Conservation (phyloP, 2,888 invertebrate species). For the Hypercompe scribonia region DNA sequence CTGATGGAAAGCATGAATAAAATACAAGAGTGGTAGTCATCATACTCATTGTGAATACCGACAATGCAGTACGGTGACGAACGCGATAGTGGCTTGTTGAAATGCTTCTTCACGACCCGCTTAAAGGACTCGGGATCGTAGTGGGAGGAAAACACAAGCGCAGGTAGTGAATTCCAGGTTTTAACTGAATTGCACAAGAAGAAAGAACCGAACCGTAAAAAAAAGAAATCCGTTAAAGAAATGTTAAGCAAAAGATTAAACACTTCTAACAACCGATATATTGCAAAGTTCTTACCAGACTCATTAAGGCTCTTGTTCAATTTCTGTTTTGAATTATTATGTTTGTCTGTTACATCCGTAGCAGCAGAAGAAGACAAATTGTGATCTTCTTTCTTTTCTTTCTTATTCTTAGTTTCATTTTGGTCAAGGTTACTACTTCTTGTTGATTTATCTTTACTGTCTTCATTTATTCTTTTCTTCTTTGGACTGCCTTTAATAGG, state of each 20-base stretch:
- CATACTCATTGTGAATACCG: too few species aligned
- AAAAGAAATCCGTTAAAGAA: too few species aligned
- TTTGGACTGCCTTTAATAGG: conserved; percentile 42
- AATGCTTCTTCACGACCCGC: too few species aligned
- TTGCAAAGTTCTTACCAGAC: conserved; percentile 63
- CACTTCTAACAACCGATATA: background rate
- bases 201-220: too few species aligned
- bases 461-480: conserved; percentile 38
- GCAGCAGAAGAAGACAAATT: conserved; percentile 46
- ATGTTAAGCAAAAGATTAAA: background rate
- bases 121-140: too few species aligned
- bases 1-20: too few species aligned
- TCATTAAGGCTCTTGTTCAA: conserved; percentile 74
- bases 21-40: too few species aligned
- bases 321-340: conserved; percentile 52
- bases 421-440: background rate
- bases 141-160: too few species aligned
- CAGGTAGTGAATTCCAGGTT: too few species aligned
- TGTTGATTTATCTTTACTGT: conserved; percentile 7
- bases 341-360: conserved; percentile 26
- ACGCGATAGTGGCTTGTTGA: too few species aligned
- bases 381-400: conserved; percentile 25
- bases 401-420: conserved; percentile 23
- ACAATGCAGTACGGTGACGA: too few species aligned
- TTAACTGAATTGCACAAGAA: too few species aligned